Base-by-base conservation (phyloP, 2,797 vertebrate genomes). In the Sebastes flavidus region DNA sequence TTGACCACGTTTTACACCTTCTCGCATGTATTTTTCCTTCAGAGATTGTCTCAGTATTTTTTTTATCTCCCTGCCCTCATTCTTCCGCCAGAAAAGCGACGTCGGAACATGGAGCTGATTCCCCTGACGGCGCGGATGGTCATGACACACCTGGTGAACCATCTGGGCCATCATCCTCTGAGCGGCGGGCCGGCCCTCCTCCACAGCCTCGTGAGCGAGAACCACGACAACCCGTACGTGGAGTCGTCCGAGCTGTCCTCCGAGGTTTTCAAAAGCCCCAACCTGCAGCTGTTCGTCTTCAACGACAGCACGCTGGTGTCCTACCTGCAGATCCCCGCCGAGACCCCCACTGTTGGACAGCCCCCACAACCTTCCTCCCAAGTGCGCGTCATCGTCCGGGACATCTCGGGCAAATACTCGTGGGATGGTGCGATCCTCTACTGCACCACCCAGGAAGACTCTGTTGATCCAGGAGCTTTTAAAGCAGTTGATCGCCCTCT, bases 331-430 rank as follows among this genome's bases (percentile, higher is more conserved):
- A 97, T 97, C 46, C 97, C 98, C 0, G 80, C 96, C 0, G 96
- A 97, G 77, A 93, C 77, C 0, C 90, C 46, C 1, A 36, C 71
- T 0, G 89, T 82, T 0, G 93, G 94, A 34, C 87, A 94, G 3
- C 90, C 92, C 0, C 90, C 88, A 0, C 88, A 92, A 8, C 90
- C 93, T 24, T 95, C 95, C 2, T 95, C 97, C 0, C 96, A 98
- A 5, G 97, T 99, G 24, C 96, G 99, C 3, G 94, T 99, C 55
- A 99, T 99, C 13, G 96, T 99, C 70, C 93, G 99, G 46, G 99
- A 99, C 88, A 98, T 99, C 92, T 99, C 99, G 6, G 99, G 99
- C 85, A 99, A 99, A 83, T 99, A 99, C 91, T 98, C 98, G 0
- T 99, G 99, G 99, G 98, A 99, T 29, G 96, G 97, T 36, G 93